Evolutionary conservation across 2,113 vertebrate species (phyloP).

Genomic region (Rhabdornis inornatus): DNA sequence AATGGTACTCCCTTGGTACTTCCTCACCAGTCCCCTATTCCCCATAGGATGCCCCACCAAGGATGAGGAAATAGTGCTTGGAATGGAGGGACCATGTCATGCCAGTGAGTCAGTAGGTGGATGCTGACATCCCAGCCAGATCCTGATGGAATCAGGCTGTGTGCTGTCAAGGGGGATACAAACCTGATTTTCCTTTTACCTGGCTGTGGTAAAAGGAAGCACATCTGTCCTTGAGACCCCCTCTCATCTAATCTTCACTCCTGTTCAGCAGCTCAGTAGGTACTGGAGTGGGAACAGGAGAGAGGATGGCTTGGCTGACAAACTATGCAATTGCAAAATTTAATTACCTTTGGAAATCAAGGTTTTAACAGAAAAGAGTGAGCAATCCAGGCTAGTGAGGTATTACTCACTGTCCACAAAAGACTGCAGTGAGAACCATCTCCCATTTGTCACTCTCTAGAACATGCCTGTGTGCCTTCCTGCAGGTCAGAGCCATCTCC

Average conservation of each 20-base stretch:
- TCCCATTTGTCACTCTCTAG: background rate
- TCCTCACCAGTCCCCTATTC: background rate
- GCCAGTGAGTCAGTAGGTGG: rapidly evolving
- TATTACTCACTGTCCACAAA: background rate
- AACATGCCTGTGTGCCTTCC: background rate
- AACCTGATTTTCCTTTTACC: background rate
- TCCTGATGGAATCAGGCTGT: background rate
- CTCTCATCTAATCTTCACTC: background rate
- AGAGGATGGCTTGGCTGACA: background rate
- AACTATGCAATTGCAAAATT: background rate
- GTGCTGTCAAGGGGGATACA: background rate
- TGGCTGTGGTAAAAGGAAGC: background rate
- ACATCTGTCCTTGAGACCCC: background rate
- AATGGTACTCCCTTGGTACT: background rate
- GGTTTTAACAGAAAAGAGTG: background rate
- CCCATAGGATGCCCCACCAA: background rate
- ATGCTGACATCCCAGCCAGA: no score
- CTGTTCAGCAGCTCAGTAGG: background rate
- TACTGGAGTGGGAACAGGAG: background rate
- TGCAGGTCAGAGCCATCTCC: background rate
- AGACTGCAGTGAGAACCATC: background rate
- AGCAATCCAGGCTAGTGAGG: background rate
- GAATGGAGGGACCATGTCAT: background rate
- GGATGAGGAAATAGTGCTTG: background rate
- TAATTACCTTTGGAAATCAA: background rate